Conservation (phyloP, 2,113 vertebrate species). For the Sapajus apella region DNA sequence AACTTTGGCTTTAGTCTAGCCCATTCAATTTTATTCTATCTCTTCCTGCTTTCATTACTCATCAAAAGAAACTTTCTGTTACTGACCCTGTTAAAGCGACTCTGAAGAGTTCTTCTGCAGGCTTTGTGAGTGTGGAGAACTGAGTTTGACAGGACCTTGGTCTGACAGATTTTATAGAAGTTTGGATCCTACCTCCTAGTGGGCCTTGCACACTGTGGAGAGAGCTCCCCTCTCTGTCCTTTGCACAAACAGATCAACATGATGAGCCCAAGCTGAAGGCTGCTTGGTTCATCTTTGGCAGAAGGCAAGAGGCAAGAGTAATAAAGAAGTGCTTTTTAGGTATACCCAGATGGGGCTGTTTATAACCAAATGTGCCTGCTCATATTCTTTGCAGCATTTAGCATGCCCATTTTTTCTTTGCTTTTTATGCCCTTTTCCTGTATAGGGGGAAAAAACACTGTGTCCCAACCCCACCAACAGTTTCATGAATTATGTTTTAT, state of each 20-base stretch:
- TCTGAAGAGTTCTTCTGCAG: conserved; percentile 9
- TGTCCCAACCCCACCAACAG: not conserved
- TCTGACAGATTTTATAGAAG: not conserved
- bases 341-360: not conserved
- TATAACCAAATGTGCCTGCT: not conserved
- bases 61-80: conserved; percentile 34
- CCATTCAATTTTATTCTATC: conserved; percentile 41
- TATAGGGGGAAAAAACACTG: not conserved
- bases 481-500: not conserved
- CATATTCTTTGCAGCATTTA: not conserved
- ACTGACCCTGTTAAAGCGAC: not conserved
- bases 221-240: not conserved
- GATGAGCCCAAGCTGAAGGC: not conserved
- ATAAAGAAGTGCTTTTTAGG: not conserved
- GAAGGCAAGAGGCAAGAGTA: not conserved
- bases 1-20: conserved; percentile 41
- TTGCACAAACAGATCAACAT: conserved; percentile 7
- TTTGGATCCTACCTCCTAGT: not conserved
- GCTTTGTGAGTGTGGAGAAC: not conserved
- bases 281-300: not conserved
- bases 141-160: not conserved
- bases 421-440: not conserved
- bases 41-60: not conserved
- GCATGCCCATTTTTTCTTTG: not conserved
- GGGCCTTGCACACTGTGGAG: not conserved